Conservation (phyloP, 2,113 vertebrate species). For the Cyrtonyx montezumae region DNA sequence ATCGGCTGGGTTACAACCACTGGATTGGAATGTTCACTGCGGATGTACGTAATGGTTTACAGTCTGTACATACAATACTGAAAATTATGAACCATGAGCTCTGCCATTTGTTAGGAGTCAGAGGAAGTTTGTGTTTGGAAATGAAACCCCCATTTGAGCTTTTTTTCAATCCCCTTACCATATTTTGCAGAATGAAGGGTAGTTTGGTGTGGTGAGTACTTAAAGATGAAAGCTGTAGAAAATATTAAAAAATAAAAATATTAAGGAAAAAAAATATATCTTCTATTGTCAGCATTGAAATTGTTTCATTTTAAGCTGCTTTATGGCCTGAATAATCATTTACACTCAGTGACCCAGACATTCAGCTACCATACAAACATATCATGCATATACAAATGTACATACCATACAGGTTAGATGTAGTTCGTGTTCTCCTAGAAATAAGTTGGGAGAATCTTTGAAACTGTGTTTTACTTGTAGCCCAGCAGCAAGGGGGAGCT, state of each 20-base stretch:
- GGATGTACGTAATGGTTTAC: conserved; percentile 81
- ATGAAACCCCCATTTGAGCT: background rate
- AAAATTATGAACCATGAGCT: background rate
- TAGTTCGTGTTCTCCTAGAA: background rate
- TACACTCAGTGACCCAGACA: background rate
- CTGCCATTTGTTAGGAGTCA: background rate
- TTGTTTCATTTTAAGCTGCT: background rate
- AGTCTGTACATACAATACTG: background rate
- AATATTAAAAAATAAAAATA: background rate
- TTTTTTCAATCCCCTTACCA: background rate
- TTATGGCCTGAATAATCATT: background rate
- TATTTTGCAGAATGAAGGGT: background rate
- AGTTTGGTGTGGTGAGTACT: background rate
- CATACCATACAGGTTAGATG: background rate
- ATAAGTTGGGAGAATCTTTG: background rate
- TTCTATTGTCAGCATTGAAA: background rate
- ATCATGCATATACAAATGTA: too few species aligned
- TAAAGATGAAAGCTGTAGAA: background rate
- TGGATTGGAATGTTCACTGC: conserved; percentile 93
- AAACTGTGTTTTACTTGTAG: background rate
- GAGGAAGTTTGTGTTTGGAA: background rate
- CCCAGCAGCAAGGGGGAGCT: background rate
- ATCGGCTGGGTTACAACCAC: conserved; percentile 81
- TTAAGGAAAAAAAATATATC: background rate
- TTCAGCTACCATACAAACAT: background rate